phyloP scores from a whole-genome alignment of 2,888 invertebrate genomes.

The Sphaeridia pumilis region DNA sequence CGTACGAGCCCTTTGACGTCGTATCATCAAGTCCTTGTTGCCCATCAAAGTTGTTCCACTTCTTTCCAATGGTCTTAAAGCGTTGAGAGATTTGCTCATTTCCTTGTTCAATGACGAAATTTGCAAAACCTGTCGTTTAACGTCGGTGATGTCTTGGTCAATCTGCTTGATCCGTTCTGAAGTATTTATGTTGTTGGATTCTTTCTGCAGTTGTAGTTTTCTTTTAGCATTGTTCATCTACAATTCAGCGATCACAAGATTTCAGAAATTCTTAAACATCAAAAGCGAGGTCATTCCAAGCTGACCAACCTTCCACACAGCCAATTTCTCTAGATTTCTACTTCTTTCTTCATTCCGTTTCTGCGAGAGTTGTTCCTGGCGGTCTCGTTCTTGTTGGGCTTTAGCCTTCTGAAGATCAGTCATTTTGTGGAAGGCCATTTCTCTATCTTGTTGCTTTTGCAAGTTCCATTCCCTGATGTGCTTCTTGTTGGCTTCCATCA shows the following conservation, averaged over 20 bases:
- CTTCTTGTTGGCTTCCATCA: constrained; percentile 17
- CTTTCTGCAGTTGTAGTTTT: too few relatives aligned
- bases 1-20: neutral
- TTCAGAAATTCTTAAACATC: too few relatives aligned
- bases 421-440: constrained; percentile 23
- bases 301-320: constrained; percentile 9
- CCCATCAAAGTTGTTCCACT: neutral
- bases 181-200: too few relatives aligned
- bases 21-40: neutral
- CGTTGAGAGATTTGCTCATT: constrained; percentile 3
- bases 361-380: constrained; percentile 17
- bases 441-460: constrained; percentile 18
- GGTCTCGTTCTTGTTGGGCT: constrained; percentile 21
- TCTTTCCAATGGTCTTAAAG: too few relatives aligned
- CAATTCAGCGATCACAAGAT: too few relatives aligned
- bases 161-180: constrained; percentile 6
- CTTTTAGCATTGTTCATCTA: too few relatives aligned
- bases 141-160: constrained; percentile 6
- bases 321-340: constrained; percentile 7
- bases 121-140: constrained; percentile 5
- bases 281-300: too few relatives aligned
- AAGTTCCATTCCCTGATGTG: constrained; percentile 24
- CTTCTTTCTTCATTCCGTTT: constrained; percentile 22
- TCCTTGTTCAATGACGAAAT: constrained; percentile 10
- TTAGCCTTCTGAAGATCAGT: constrained; percentile 18